These are phyloP conservation scores for Euura lappo DNA, from an alignment of 1,140 invertebrate species.

Conservation along the genomic window DNA sequence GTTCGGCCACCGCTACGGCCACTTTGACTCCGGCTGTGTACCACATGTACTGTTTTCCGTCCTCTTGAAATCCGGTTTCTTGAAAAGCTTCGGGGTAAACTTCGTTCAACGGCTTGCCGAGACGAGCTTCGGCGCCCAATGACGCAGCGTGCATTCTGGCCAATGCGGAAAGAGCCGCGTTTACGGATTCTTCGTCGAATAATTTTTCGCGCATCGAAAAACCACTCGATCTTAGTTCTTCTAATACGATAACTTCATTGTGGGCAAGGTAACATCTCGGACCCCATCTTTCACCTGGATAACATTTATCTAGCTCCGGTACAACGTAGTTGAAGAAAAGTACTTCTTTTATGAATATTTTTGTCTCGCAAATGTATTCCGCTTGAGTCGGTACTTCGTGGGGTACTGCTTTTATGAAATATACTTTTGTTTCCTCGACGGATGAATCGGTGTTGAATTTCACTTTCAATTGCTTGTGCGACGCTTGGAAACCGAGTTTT, in stretches of 20 bases:
- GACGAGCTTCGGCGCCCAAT: constrained; percentile 59
- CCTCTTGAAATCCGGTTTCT: constrained; percentile 56
- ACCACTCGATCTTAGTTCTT: constrained; percentile 52
- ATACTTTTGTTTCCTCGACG: constrained; percentile 32
- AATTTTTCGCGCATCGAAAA: constrained; percentile 49
- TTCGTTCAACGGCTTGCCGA: constrained; percentile 47
- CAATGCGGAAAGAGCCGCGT: constrained; percentile 58
- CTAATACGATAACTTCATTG: constrained; percentile 56
- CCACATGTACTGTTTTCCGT: constrained; percentile 37
- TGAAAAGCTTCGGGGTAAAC: constrained; percentile 56
- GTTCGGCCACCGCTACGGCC: constrained; percentile 36
- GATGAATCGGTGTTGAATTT: constrained; percentile 21
- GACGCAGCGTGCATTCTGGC: constrained; percentile 65
- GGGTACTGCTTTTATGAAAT: constrained; percentile 63
- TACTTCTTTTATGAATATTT: constrained; percentile 61
- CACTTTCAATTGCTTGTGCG: constrained; percentile 50
- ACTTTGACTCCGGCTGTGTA: constrained; percentile 37
- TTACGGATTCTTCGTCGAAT: constrained; percentile 58
- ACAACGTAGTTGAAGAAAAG: constrained; percentile 55
- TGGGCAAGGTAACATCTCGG: constrained; percentile 56
- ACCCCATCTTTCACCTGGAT: constrained; percentile 40
- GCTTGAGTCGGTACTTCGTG: constrained; percentile 45
- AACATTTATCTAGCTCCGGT: constrained; percentile 45
- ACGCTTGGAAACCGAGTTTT: constrained; percentile 60
- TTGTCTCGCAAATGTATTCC: constrained; percentile 56